A percentile compares a stretch with the other conserved stretches of the same genome.
Conservation (phyloP, 2,888 invertebrate species). For the Eupithecia subumbrata region DNA sequence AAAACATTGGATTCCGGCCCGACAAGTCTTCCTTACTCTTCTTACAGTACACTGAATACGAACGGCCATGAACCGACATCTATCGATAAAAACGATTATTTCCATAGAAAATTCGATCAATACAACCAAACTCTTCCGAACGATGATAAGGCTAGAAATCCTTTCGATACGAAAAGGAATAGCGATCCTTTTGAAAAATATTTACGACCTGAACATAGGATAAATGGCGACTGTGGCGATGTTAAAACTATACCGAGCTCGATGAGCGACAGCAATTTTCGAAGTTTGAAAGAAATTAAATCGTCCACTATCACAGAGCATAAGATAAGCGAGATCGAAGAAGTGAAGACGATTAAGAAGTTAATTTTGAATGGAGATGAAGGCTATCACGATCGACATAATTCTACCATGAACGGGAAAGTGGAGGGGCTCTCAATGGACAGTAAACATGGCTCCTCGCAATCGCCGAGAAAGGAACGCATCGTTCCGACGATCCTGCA, state of each 20-base stretch:
- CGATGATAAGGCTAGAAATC: constrained; percentile 62
- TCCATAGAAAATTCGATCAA: constrained; percentile 54
- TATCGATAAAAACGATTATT: constrained; percentile 54
- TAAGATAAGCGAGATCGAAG: constrained; percentile 75
- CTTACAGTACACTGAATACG: constrained; percentile 52
- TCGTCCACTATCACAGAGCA: constrained; percentile 74
- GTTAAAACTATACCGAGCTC: constrained; percentile 64
- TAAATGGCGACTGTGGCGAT: constrained; percentile 60
- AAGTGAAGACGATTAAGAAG: constrained; percentile 80
- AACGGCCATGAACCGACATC: constrained; percentile 56
- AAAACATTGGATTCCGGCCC: constrained; percentile 60
- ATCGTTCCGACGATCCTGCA: constrained; percentile 50
- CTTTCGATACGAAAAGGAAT: constrained; percentile 68
- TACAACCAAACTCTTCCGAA: constrained; percentile 57
- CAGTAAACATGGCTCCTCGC: constrained; percentile 40
- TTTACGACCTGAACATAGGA: constrained; percentile 57
- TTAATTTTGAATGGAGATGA: constrained; percentile 71
- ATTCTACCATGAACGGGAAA: constrained; percentile 38
- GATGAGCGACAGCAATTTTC: constrained; percentile 70
- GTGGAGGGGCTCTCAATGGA: constrained; percentile 40
- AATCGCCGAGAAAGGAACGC: constrained; percentile 50
- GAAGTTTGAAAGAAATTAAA: constrained; percentile 69
- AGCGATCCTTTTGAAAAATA: constrained; percentile 74
- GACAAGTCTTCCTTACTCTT: constrained; percentile 60
- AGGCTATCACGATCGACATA: constrained; percentile 40